Base-by-base conservation (phyloP, 2,797 vertebrate genomes). In the Myotis vivesi region DNA sequence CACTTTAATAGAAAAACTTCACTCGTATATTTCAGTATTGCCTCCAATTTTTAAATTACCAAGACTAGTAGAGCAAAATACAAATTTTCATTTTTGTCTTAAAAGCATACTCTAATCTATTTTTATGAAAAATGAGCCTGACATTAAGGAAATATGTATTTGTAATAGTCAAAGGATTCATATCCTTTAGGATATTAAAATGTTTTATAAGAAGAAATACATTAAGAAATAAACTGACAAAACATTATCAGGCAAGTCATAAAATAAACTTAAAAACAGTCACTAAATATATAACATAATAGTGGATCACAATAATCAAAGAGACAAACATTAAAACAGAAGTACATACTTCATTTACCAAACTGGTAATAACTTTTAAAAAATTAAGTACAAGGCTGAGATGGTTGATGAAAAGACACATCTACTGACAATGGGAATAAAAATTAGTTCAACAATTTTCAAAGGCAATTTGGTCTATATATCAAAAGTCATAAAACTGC, bases 71-170 rank as follows among this genome's bases (percentile, higher is more conserved):
- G 8, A 95, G 23, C 73, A 89, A 89, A 96, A 82, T 5, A 76
- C 44, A 93, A 83, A 84, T 88, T 93, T 94, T 94, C 77, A 71
- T 53, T 89, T 81, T 77, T 95, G 28, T 84, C 51, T 92, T 77
- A 53, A 96, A 69, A 44, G n/a, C 69, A 94, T 72, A 86, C 71
- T 20, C 36, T 92, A 89, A 80, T 62, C 30, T 92, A 71, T 53
- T 91, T 94, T 87, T 92, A 93, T 94, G 25, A 93, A 95, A 94
- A 92, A 92, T 89, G n/a, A 95, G 36, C 33, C 13, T 90, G 68
- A 94, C 2, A 80, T 79, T 90, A 95, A 89, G 30, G 9, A 33
- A 28, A 17, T 75, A 96, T 69, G 41, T 82, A 95, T 88, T 28
- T 94, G 1, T 57, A 95, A 89, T 46, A 94, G 8, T 71, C 89